These are phyloP conservation scores for Microctonus aethiopoides DNA, from an alignment of 2,888 invertebrate genomes.

Conservation along the genomic window DNA sequence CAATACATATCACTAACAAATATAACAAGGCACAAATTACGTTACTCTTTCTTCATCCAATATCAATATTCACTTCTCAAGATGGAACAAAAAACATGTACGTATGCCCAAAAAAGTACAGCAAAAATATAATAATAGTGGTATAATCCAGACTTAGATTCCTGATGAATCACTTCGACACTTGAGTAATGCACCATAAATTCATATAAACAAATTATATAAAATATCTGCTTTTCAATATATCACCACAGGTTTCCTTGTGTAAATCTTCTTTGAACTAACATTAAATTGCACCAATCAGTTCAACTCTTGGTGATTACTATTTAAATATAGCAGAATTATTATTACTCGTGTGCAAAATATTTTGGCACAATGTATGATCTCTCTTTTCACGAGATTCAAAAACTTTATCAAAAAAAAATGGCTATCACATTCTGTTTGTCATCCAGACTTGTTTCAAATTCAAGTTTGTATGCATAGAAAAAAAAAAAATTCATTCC, in stretches of 20 bases:
- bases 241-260: too few species aligned
- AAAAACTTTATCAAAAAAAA: too few species aligned
- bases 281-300: too few species aligned
- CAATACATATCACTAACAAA: conserved; percentile 17
- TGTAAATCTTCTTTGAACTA: too few species aligned
- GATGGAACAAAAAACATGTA: background rate
- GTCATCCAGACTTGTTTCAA: background rate
- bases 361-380: too few species aligned
- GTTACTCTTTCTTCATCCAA: background rate
- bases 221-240: too few species aligned
- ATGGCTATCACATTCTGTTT: too few species aligned
- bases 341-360: background rate
- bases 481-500: background rate
- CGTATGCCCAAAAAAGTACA: background rate
- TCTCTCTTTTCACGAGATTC: background rate
- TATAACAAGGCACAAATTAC: conserved; percentile 40
- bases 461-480: background rate
- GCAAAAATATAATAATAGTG: conserved; percentile 7
- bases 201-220: background rate
- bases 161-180: background rate
- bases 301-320: too few species aligned
- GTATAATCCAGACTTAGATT: background rate
- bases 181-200: background rate
- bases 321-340: too few species aligned
- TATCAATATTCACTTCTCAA: background rate